These are phyloP conservation scores for Elysia chlorotica DNA, from an alignment of 1,140 invertebrate species.

Conservation along the genomic window DNA sequence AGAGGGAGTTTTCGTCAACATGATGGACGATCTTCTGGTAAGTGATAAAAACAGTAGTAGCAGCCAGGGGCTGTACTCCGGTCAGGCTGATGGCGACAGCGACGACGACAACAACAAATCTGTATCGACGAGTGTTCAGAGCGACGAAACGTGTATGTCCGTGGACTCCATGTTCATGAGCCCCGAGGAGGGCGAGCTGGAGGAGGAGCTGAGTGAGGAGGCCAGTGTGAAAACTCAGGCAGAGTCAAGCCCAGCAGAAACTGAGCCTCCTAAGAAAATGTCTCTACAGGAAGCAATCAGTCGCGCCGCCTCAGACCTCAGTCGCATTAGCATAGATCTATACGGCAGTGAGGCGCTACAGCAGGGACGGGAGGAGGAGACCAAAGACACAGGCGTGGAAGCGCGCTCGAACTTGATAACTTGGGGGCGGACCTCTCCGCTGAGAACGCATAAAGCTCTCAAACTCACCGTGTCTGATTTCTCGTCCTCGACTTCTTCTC, in stretches of 20 bases:
- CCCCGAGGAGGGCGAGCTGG: constrained; percentile 31
- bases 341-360: background rate
- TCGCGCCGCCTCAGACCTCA: constrained; percentile 17
- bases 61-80: no score
- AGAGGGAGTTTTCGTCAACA: constrained; percentile 51
- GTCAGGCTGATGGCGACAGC: no score
- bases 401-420: background rate
- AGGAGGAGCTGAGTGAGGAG: background rate
- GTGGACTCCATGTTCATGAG: constrained; percentile 37
- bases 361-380: background rate
- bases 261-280: constrained; percentile 10
- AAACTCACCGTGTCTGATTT: background rate
- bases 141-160: constrained; percentile 27
- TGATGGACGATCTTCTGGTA: constrained; percentile 51
- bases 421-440: background rate
- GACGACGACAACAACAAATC: constrained; percentile 21
- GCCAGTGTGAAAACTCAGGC: no score
- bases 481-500: no score
- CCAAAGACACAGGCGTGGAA: no score
- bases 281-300: constrained; percentile 34
- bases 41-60: no score
- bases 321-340: background rate
- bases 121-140: constrained; percentile 14
- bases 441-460: background rate
- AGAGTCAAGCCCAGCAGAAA: no score